phyloP scores from a whole-genome alignment of 2,797 vertebrate species.

The Otus scops region DNA sequence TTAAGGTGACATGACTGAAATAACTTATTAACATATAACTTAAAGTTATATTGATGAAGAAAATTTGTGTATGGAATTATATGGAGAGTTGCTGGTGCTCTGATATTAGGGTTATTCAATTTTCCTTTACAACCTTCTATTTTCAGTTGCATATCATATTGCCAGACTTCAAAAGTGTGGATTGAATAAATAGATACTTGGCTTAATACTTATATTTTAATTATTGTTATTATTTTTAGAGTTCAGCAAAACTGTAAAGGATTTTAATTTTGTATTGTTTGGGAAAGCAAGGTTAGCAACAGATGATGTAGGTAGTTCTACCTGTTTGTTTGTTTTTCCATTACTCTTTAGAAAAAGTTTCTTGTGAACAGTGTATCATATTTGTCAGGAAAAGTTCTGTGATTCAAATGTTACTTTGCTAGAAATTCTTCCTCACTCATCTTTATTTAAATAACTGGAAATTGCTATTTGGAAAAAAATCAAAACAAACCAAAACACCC shows the following conservation, averaged over 20 bases:
- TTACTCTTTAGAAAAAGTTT: not conserved
- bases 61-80: not conserved
- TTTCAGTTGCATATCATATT: not conserved
- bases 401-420: not conserved
- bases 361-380: not conserved
- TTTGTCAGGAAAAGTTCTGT: not conserved
- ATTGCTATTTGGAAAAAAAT: not conserved
- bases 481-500: not conserved
- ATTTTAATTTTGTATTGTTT: not conserved
- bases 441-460: not conserved
- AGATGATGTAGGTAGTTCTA: not conserved
- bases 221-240: not conserved
- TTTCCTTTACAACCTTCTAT: not conserved
- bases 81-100: not conserved
- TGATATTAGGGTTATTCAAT: not conserved
- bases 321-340: not conserved
- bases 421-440: not conserved
- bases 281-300: not conserved
- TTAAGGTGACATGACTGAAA: not conserved
- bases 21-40: not conserved
- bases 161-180: not conserved
- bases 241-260: not conserved
- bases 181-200: not conserved
- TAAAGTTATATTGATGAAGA: not conserved
- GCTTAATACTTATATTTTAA: not conserved